Percentiles rank a stretch among this genome's conserved stretches.
Conservation (phyloP, 92 coral and sea anemone species). For the Nematostella vectensis region DNA sequence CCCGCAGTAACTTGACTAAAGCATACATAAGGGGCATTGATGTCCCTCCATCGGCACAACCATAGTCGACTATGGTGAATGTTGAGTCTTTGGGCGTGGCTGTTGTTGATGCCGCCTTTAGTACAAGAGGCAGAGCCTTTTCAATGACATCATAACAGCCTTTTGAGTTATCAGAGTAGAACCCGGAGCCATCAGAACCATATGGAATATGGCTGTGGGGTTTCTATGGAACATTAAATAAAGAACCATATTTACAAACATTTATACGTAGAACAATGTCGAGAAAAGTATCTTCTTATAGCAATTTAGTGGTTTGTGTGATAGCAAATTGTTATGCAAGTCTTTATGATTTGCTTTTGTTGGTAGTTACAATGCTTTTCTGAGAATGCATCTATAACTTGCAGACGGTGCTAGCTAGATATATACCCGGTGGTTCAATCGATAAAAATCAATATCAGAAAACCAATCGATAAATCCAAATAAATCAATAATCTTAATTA, state of each 20-base stretch:
- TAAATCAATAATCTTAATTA: no score
- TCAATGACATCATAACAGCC: constrained; percentile 67
- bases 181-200: constrained; percentile 63
- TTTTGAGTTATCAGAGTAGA: constrained; percentile 66
- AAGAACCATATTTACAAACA: no score
- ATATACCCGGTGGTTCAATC: no score
- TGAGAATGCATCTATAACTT: no score
- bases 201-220: constrained; percentile 48
- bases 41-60: constrained; percentile 75
- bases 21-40: constrained; percentile 65
- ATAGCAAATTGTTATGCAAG: no score
- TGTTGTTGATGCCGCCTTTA: constrained; percentile 27
- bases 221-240: constrained; percentile 17
- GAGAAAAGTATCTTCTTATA: no score
- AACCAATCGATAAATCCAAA: no score
- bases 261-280: neutral
- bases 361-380: no score
- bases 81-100: constrained; percentile 11
- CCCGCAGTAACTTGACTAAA: constrained; percentile 55
- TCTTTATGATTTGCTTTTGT: no score
- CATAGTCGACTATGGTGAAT: constrained; percentile 60
- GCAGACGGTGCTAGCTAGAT: no score
- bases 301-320: no score
- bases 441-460: no score
- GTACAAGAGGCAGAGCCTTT: constrained; percentile 39